Conservation (phyloP, 2,888 invertebrate genomes). For the Thumatha senex region DNA sequence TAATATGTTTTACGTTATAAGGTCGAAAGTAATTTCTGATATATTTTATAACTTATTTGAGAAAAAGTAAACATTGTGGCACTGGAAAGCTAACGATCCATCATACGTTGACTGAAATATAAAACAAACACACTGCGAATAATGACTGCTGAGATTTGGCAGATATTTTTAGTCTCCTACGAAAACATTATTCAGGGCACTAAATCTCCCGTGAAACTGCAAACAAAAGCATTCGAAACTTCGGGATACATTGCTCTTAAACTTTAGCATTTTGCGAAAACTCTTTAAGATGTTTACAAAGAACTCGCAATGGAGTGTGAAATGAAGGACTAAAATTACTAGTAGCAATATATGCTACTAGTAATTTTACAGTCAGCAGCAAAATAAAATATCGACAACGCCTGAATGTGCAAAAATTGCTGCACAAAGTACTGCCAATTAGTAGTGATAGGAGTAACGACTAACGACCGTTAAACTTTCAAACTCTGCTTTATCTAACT, state of each 20-base stretch:
- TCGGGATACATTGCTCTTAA: constrained; percentile 12
- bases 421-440: no score
- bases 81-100: constrained; percentile 34
- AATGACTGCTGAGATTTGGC: constrained; percentile 18
- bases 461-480: no score
- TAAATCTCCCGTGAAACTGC: constrained; percentile 4
- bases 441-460: no score
- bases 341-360: neutral
- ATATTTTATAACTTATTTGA: constrained; percentile 17
- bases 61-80: constrained; percentile 29
- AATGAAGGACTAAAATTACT: constrained; percentile 1
- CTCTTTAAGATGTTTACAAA: constrained; percentile 1
- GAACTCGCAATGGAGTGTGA: constrained; percentile 2
- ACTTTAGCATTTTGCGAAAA: constrained; percentile 4
- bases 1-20: constrained; percentile 8
- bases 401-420: no score
- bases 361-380: neutral
- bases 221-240: constrained; percentile 4
- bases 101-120: constrained; percentile 36
- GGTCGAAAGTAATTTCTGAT: neutral
- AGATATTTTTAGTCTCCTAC: constrained; percentile 27
- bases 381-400: no score
- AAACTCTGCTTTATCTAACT: no score
- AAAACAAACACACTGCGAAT: constrained; percentile 39
- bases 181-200: constrained; percentile 17